phyloP scores from a whole-genome alignment of 2,888 invertebrate genomes.

The Phymatocera aterrima region DNA sequence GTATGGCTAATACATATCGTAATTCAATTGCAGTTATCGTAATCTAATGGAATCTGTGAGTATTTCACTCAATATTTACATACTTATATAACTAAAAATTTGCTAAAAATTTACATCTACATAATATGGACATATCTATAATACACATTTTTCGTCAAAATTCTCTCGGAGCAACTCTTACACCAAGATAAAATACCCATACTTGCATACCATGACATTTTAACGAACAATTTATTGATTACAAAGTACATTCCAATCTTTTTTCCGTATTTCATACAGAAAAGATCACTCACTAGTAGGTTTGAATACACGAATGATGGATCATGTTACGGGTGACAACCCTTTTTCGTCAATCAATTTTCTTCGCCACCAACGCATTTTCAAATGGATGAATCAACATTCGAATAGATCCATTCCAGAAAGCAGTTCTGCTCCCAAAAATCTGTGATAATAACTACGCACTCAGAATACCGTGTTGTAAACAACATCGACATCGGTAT shows the following conservation, averaged over 20 bases:
- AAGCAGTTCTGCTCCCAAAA: too few species aligned
- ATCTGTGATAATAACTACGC: too few species aligned
- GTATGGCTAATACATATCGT: neutral
- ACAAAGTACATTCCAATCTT: neutral
- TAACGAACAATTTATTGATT: neutral
- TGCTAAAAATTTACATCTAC: conserved; percentile 28
- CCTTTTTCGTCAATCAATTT: too few species aligned
- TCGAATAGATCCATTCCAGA: too few species aligned
- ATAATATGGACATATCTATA: conserved; percentile 34
- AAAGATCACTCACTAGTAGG: too few species aligned
- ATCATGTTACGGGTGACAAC: too few species aligned
- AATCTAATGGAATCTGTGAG: neutral
- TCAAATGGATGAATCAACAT: too few species aligned
- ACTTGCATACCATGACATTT: neutral
- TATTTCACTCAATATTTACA: conserved; percentile 12
- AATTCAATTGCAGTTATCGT: neutral
- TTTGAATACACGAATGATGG: too few species aligned
- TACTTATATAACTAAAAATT: neutral
- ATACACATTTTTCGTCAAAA: neutral
- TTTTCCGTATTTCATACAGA: too few species aligned
- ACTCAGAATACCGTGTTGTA: conserved; percentile 71
- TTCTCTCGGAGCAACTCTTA: neutral
- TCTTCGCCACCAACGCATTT: too few species aligned
- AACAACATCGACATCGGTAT: conserved; percentile 69
- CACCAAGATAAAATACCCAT: neutral